Base-by-base conservation (phyloP, 2,888 invertebrate genomes). In the Drosophila anomalata region DNA sequence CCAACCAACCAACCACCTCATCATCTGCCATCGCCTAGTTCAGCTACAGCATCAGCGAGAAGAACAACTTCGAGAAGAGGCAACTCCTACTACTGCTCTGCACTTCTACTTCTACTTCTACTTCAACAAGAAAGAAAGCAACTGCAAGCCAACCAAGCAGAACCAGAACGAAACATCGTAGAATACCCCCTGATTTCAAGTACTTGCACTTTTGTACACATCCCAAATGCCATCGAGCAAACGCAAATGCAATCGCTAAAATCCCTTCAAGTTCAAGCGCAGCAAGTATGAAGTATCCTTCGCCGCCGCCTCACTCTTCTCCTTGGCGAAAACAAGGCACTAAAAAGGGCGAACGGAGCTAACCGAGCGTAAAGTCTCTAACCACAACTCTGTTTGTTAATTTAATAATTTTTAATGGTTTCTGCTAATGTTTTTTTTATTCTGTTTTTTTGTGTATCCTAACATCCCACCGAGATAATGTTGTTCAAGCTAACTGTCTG, bases 1-100 rank as follows among this genome's bases (percentile, higher is more conserved):
- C 24, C 66, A 74, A 66, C 14, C 70, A 72, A 62, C 26, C 71
- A 77, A 73, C 59, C 73, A 67, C 53, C 69, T 60, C 61, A 59
- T 54, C 68, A 54, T 51, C 50, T 57, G 58, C 58, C 67, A 73
- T 72, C 72, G 62, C 24, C 24, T 56, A 71, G 55, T 47, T 52
- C 69, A 69, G 70, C 69, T 39, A 67, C 68, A 68, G 58, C 68
- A 69, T 59, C 69, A 44, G 44, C 33, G 22, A 20, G 14, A 69
- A 41, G 55, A 71, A 56, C 55, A 62, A 41, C 52, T 47, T 50
- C 56, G 54, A 51, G 46, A 50, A 58, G 39, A 60, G 53, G 14
- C 66, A 57, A 50, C 31, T 53, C 50, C 69, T 44, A 51, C 70
- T 55, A 26, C 47, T 26, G 41, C 55, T 52, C 17, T 17, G 17